phyloP scores from a whole-genome alignment of 53 echinoderm and acorn worm species.

The Paelopatides confundens region DNA sequence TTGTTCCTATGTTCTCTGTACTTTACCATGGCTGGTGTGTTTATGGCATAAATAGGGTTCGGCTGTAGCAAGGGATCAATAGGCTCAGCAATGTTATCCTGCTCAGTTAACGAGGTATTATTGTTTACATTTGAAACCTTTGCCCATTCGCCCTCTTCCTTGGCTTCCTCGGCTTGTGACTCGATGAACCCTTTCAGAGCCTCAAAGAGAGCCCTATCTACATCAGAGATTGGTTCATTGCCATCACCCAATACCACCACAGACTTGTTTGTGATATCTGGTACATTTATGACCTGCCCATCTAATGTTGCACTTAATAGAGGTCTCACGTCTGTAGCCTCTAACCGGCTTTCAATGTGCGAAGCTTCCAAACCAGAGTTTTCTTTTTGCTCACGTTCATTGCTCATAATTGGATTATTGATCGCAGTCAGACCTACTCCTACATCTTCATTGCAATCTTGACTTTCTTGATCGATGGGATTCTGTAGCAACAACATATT shows the following conservation, averaged over 20 bases:
- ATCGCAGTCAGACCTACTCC: not conserved
- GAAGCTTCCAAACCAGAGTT: too few relatives aligned
- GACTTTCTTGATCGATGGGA: not conserved
- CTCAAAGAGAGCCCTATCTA: conserved; percentile 31
- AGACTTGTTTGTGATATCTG: not conserved
- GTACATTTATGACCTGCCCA: not conserved
- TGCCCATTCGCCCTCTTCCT: not conserved
- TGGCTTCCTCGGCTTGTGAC: not conserved
- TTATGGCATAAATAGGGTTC: conserved; percentile 11
- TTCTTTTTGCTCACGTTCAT: not conserved
- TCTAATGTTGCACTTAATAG: not conserved
- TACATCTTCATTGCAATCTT: not conserved
- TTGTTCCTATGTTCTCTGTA: not conserved
- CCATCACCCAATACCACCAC: not conserved
- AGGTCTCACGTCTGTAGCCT: not conserved
- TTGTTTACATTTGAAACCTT: not conserved
- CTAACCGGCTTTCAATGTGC: not conserved
- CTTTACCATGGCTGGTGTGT: conserved; percentile 40
- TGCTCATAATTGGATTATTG: not conserved
- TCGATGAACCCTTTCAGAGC: conserved; percentile 30
- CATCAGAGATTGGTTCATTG: conserved; percentile 4
- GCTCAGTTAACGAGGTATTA: not conserved
- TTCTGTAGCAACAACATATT: not conserved
- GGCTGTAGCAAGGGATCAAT: not conserved
- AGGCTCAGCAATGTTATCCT: not conserved